A percentile compares a stretch with the other conserved stretches of the same genome.
These are phyloP conservation scores for Epinephelus lanceolatus DNA, from an alignment of 2,113 vertebrate genomes.

Conservation along the genomic window DNA sequence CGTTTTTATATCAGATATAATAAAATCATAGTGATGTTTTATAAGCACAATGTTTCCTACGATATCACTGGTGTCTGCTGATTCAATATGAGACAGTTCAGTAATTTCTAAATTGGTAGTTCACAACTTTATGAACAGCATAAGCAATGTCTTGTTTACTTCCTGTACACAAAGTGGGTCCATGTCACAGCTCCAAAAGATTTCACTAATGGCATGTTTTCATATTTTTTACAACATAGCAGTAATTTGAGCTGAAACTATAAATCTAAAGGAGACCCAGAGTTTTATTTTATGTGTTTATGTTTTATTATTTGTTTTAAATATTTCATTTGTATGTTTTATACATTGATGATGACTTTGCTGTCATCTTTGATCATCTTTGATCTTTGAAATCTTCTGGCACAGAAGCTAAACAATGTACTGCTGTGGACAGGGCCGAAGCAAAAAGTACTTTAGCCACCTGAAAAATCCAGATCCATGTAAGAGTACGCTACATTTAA, in stretches of 20 bases:
- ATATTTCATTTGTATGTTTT: not conserved
- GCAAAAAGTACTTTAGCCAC: too few species aligned
- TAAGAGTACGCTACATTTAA: too few species aligned
- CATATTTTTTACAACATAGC: not conserved
- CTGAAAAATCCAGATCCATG: too few species aligned
- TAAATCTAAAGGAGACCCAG: not conserved
- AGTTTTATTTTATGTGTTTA: not conserved
- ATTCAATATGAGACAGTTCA: not conserved
- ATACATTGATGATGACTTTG: not conserved
- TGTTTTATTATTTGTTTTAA: not conserved
- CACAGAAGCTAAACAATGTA: too few species aligned
- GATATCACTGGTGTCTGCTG: not conserved
- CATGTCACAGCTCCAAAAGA: not conserved
- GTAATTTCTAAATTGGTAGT: too few species aligned
- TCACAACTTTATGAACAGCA: too few species aligned
- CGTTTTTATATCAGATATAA: not conserved
- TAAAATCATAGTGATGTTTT: too few species aligned
- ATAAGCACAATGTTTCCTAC: not conserved
- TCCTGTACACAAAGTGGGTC: not conserved
- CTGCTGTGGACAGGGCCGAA: too few species aligned
- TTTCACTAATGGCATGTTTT: not conserved
- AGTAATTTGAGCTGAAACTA: not conserved
- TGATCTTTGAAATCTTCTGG: too few species aligned
- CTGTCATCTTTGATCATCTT: too few species aligned
- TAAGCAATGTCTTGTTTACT: conserved; percentile 2